Conservation (phyloP, 2,888 invertebrate species). For the Eristalis arbustorum region DNA sequence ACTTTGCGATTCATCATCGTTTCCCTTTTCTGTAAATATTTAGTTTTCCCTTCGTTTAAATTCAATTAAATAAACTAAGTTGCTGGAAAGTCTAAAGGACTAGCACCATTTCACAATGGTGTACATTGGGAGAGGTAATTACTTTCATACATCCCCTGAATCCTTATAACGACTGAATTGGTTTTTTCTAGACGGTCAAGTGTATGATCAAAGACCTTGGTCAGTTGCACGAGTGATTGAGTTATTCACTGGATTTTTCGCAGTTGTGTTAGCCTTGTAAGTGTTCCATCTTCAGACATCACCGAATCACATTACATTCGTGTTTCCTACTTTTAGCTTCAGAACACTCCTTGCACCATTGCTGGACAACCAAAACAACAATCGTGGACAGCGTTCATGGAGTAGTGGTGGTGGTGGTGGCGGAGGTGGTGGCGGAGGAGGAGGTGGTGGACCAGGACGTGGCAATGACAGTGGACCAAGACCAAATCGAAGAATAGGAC, state of each 20-base stretch:
- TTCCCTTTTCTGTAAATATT: neutral
- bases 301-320: neutral
- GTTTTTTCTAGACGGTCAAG: constrained; percentile 63
- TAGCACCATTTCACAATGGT: constrained; percentile 64
- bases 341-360: constrained; percentile 62
- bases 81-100: neutral
- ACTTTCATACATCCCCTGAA: neutral
- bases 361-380: constrained; percentile 34
- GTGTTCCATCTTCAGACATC: constrained; percentile 7
- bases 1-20: neutral
- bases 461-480: constrained; percentile 60
- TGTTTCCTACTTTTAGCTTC: constrained; percentile 43
- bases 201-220: constrained; percentile 66
- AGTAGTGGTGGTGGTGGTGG: constrained; percentile 39
- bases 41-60: neutral
- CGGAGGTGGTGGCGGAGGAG: constrained; percentile 37
- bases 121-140: constrained; percentile 65
- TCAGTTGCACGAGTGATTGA: constrained; percentile 57
- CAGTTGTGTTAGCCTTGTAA: constrained; percentile 64
- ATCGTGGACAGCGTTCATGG: constrained; percentile 14
- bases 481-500: constrained; percentile 66
- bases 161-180: neutral
- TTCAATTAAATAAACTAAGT: neutral
- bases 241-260: constrained; percentile 58
- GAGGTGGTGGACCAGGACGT: constrained; percentile 40